Conservation (phyloP, 2,888 invertebrate species). For the Mythimna ferrago region DNA sequence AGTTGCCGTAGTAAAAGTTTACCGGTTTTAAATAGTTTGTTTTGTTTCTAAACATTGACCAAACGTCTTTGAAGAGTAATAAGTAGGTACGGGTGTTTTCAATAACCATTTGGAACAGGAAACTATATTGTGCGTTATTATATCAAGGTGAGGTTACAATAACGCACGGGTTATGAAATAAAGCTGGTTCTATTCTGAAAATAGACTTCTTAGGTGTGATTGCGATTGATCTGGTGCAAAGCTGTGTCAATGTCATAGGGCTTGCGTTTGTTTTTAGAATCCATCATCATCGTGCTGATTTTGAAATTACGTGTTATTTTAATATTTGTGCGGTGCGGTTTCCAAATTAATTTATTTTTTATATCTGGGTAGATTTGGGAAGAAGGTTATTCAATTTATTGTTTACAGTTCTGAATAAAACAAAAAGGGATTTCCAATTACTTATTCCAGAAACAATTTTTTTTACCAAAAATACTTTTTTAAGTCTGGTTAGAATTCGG, state of each 20-base stretch:
- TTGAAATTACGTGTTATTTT: background rate
- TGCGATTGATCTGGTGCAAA: slow-evolving; percentile 28
- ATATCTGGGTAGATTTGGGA: too few relatives aligned
- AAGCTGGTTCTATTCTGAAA: slow-evolving; percentile 42
- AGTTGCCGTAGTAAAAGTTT: slow-evolving; percentile 43
- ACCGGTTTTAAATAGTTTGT: slow-evolving; percentile 41
- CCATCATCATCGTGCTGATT: background rate
- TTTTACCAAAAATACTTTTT: too few relatives aligned
- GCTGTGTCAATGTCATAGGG: slow-evolving; percentile 25
- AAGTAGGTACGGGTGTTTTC: slow-evolving; percentile 33
- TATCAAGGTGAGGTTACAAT: slow-evolving; percentile 57
- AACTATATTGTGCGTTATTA: slow-evolving; percentile 44
- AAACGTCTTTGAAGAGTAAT: slow-evolving; percentile 45
- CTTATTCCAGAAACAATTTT: too few relatives aligned
- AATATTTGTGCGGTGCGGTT: background rate
- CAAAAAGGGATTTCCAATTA: too few relatives aligned
- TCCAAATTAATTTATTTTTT: too few relatives aligned
- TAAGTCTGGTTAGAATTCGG: too few relatives aligned
- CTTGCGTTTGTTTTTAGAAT: slow-evolving; percentile 12
- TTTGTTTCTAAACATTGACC: slow-evolving; percentile 48
- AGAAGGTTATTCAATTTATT: too few relatives aligned
- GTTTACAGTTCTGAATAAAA: too few relatives aligned
- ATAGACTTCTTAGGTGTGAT: slow-evolving; percentile 40
- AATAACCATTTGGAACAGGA: slow-evolving; percentile 52
- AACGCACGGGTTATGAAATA: slow-evolving; percentile 47